Evolutionary conservation across 1,140 invertebrate genomes (phyloP).

Genomic region (Camponotus pennsylvanicus): DNA sequence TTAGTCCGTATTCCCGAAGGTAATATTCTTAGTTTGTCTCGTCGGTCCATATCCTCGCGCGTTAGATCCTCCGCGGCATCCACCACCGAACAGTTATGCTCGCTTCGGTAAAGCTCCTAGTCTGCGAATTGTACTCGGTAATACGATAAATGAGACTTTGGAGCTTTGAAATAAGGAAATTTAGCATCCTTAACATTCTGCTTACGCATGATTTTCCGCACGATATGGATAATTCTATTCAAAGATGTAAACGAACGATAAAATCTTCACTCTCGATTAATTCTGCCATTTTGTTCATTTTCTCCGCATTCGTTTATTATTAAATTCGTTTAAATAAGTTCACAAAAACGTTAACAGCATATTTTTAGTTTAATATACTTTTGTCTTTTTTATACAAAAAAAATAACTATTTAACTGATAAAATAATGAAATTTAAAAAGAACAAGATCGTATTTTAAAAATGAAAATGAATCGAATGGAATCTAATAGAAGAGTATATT

Average conservation of each 20-base stretch:
- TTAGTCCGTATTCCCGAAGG: slow-evolving; percentile 70
- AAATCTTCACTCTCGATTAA: neutral
- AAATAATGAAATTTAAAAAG: neutral
- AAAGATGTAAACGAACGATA: neutral
- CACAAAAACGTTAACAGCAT: neutral
- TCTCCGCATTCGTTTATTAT: neutral
- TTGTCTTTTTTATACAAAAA: neutral
- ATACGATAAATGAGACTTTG: slow-evolving; percentile 67
- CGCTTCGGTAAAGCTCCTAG: slow-evolving; percentile 68
- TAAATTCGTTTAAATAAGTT: neutral
- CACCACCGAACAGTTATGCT: slow-evolving; percentile 66
- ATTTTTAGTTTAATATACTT: neutral
- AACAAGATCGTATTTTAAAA: neutral
- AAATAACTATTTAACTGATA: neutral
- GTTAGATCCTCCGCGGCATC: slow-evolving; percentile 75
- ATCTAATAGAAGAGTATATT: neutral
- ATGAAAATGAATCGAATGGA: neutral
- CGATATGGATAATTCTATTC: neutral
- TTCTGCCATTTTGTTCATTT: neutral
- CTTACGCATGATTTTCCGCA: slow-evolving; percentile 78
- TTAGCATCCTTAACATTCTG: slow-evolving; percentile 77
- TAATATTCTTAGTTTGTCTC: slow-evolving; percentile 73
- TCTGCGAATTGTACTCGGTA: slow-evolving; percentile 51
- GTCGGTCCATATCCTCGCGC: slow-evolving; percentile 57
- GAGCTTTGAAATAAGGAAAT: slow-evolving; percentile 79